Base-by-base conservation (phyloP, 2,113 vertebrate species). In the Scalopus aquaticus region DNA sequence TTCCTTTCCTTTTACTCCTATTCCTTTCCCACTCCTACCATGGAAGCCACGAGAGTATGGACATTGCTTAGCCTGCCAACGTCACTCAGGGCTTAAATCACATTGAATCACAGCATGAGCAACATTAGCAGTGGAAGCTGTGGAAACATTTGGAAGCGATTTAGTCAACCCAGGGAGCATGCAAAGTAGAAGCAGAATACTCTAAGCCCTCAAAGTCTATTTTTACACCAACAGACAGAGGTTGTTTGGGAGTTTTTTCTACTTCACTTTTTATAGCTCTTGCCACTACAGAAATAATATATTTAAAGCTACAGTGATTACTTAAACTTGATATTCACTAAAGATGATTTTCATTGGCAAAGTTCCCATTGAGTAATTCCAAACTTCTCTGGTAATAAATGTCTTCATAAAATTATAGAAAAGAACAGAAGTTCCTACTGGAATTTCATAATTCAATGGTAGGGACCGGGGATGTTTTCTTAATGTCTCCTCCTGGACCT, bases 301-400 rank as follows among this genome's bases (percentile, higher is more conserved):
- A n/a, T 62, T 82, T 72, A 88, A 92, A 93, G 42, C 20, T 62
- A 69, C 37, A 77, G n/a, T 87, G 64, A 91, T 91, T 64, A 70
- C 32, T 95, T 91, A 67, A 91, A 85, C n/a, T 93, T 93, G 67
- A 85, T 62, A 85, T 42, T 95, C 44, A 58, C 58, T 37, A 67
- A 85, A 88, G 24, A 70, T 49, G 4, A 72, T 89, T 44, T 89
- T 95, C 22, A 70, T 17, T 94, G 76, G 64, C 37, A 74, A 76
- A 46, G 7, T 87, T 89, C 65, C 73, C 60, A 70, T 20, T 8
- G 35, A 91, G 26, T 89, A 70, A 79, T 91, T 94, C 95, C 74
- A 88, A 39, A 72, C 8, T 70, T 79, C 12, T 86, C 62, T 74
- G 30, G 49, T 70, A 85, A 95, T 67, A 90, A 93, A 85, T 28